Conservation (phyloP, 2,797 vertebrate genomes). For the Antrozous pallidus region DNA sequence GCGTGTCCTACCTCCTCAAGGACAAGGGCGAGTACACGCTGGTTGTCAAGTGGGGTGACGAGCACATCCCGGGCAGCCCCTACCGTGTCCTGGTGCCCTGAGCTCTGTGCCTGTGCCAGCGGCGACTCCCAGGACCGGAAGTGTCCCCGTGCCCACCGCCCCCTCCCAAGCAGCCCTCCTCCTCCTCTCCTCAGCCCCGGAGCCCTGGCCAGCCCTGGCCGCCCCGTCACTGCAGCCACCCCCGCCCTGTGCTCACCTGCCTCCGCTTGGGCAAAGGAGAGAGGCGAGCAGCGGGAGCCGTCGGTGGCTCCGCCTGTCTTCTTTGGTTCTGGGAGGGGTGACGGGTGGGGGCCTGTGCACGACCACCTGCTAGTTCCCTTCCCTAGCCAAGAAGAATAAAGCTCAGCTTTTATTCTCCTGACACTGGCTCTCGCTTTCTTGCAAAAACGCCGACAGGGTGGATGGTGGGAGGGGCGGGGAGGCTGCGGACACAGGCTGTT, state of each 20-base stretch:
- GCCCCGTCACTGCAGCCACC: conserved; percentile 40
- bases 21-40: conserved; percentile 94
- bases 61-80: conserved; percentile 94
- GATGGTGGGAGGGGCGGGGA: too few species aligned
- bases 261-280: conserved; percentile 52
- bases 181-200: background rate
- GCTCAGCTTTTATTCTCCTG: conserved; percentile 67
- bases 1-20: conserved; percentile 93
- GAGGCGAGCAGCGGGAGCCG: conserved; percentile 40
- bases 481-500: background rate
- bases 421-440: background rate
- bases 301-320: conserved; percentile 51
- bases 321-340: conserved; percentile 46
- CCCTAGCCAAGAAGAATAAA: conserved; percentile 69
- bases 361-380: conserved; percentile 23
- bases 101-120: conserved; percentile 30
- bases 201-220: conserved; percentile 18
- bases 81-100: conserved; percentile 90
- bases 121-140: background rate
- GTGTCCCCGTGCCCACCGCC: background rate
- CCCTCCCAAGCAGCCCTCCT: background rate
- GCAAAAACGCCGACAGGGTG: background rate
- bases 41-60: conserved; percentile 95
- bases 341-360: background rate
- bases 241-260: conserved; percentile 61